These are phyloP conservation scores for Seriola quinqueradiata DNA, from an alignment of 2,113 vertebrate species.

Conservation along the genomic window DNA sequence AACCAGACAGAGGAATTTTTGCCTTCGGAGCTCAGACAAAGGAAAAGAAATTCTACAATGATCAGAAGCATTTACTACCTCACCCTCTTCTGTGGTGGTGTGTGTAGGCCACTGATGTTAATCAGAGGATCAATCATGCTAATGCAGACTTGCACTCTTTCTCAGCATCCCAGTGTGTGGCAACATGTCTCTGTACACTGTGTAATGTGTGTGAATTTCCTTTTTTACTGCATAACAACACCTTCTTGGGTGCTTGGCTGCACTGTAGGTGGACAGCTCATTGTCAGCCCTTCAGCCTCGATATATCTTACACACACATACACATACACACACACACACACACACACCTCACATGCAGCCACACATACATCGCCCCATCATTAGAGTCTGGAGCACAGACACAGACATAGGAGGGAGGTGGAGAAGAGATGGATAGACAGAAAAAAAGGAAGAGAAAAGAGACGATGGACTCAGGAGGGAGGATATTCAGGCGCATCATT, in stretches of 20 bases:
- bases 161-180: slow-evolving; percentile 16
- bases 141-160: slow-evolving; percentile 31
- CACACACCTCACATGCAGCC: slow-evolving; percentile 22
- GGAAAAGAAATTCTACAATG: neutral
- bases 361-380: slow-evolving; percentile 60
- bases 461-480: slow-evolving; percentile 51
- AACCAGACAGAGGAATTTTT: neutral
- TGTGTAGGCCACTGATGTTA: slow-evolving; percentile 38
- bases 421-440: slow-evolving; percentile 54
- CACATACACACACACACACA: slow-evolving; percentile 9
- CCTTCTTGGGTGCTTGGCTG: slow-evolving; percentile 42
- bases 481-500: slow-evolving; percentile 61
- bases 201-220: slow-evolving; percentile 33
- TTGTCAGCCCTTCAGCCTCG: slow-evolving; percentile 65
- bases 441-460: slow-evolving; percentile 31
- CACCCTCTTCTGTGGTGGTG: slow-evolving; percentile 7
- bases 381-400: slow-evolving; percentile 64
- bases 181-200: slow-evolving; percentile 24
- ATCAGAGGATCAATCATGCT: slow-evolving; percentile 53
- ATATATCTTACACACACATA: neutral
- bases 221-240: slow-evolving; percentile 46
- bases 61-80: slow-evolving; percentile 24
- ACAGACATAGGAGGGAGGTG: slow-evolving; percentile 36
- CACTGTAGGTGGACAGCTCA: slow-evolving; percentile 73
- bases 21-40: neutral